Percentiles rank a stretch among this genome's conserved stretches.
These are phyloP conservation scores for Neosilurus mollespiculum DNA, from an alignment of 2,797 vertebrate species.

Conservation along the genomic window DNA sequence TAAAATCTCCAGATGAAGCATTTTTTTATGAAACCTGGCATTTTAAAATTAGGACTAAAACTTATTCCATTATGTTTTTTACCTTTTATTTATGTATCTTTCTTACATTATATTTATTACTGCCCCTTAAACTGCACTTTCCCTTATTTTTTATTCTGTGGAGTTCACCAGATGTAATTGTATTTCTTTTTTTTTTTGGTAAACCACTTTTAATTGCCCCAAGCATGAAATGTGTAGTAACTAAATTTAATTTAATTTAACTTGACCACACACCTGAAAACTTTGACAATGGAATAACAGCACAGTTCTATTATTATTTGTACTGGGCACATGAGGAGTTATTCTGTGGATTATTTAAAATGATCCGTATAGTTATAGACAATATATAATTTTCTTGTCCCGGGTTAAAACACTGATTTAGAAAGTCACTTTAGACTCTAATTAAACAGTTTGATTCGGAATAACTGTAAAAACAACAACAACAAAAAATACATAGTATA, in stretches of 20 bases:
- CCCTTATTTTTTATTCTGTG: neutral
- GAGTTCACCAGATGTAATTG: neutral
- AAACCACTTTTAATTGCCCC: neutral
- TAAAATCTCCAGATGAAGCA: no score
- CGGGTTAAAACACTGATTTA: neutral
- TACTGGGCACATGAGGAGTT: neutral
- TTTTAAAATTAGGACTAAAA: neutral
- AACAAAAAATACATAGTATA: neutral
- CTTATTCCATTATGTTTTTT: neutral
- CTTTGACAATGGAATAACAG: neutral
- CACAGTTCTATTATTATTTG: neutral
- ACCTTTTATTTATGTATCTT: neutral
- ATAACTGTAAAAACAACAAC: constrained; percentile 12
- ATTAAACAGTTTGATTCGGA: neutral
- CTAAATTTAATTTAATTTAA: neutral
- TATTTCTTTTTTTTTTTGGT: neutral
- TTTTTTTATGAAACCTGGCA: no score
- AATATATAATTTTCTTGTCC: neutral
- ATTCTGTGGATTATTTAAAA: neutral
- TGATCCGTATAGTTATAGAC: neutral
- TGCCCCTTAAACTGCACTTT: neutral
- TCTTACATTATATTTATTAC: neutral
- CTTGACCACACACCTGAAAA: neutral
- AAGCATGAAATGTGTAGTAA: neutral
- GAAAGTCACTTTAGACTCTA: neutral